phyloP scores from a whole-genome alignment of 2,113 vertebrate species.

The Crotalus helleri region DNA sequence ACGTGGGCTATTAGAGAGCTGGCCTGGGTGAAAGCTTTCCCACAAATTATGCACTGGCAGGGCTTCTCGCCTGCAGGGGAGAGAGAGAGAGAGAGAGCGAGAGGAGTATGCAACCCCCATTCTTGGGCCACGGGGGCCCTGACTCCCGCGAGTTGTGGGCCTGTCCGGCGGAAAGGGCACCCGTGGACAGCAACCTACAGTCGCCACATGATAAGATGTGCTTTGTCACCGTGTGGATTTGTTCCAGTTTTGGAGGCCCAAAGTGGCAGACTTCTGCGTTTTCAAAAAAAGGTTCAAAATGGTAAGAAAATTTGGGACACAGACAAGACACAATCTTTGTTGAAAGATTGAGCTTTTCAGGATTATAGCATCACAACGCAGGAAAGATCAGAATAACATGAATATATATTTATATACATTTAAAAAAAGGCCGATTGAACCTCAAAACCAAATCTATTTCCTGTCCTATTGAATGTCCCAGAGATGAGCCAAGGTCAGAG shows the following conservation, averaged over 20 bases:
- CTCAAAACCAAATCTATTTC: background rate
- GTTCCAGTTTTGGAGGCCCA: background rate
- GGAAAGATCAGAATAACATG: background rate
- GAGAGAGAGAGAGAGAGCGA: background rate
- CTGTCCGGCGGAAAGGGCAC: background rate
- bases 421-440: background rate
- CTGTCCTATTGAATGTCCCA: background rate
- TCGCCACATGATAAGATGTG: rapidly evolving
- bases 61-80: constrained; percentile 88
- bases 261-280: background rate
- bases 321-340: background rate
- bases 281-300: background rate
- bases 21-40: constrained; percentile 96
- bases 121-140: background rate
- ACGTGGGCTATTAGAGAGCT: constrained; percentile 97
- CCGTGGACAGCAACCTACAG: background rate
- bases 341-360: background rate
- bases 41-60: constrained; percentile 89
- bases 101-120: rapidly evolving
- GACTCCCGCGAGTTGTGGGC: background rate
- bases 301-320: background rate
- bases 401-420: too few species aligned
- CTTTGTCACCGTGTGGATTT: background rate
- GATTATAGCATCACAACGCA: background rate
- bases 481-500: background rate